Evolutionary conservation across 2,113 vertebrate species (phyloP), one percentile per base, ranked within the genome.

Genomic region (Triplophysa rosa): DNA sequence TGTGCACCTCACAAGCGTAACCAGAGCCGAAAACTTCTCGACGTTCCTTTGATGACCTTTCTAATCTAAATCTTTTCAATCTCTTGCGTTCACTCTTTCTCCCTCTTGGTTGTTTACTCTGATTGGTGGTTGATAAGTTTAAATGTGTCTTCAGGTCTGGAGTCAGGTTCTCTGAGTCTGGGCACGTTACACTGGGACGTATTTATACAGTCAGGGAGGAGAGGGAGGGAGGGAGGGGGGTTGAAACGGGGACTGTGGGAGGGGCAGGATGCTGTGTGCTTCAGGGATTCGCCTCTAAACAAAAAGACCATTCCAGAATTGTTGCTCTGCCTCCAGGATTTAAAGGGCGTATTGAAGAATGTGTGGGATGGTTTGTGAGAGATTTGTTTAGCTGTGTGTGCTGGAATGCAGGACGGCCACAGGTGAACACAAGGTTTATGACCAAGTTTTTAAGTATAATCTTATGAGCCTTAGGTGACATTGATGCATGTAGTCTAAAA

Each of bases 201-300:
- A 93, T 93, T 93, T 94, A 93, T 94, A 93, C 88, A 84, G 79
- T 85, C 88, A 82, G 88, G 42, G 82, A 63, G 33, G 65, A 37
- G 63, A 54, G 21, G 64, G 71, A 71, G 78, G 56, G 77, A 79
- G 67, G 33, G 40, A 52, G 65, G 26, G 70, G 54, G 70, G 54
- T 26, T 29, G 33, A 62, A 45, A 42, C 59, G 26, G 72, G 56
- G 47, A 62, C n/a, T 45, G 79, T 66, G 67, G 77, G 76, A 85
- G 67, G 79, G 72, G 74, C 62, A 59, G 73, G 85, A 89, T 87
- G 81, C 66, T 86, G 67, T 76, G 82, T 83, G 72, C 87, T 90
- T 80, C 65, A 84, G 63, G 80, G 54, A 73, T 85, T 84, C 74
- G 65, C 79, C 76, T 52, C 5, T 79, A 37, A 77, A 78, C 79